Evolutionary conservation across 2,113 vertebrate species (phyloP).

Genomic region (Girardinichthys multiradiatus): DNA sequence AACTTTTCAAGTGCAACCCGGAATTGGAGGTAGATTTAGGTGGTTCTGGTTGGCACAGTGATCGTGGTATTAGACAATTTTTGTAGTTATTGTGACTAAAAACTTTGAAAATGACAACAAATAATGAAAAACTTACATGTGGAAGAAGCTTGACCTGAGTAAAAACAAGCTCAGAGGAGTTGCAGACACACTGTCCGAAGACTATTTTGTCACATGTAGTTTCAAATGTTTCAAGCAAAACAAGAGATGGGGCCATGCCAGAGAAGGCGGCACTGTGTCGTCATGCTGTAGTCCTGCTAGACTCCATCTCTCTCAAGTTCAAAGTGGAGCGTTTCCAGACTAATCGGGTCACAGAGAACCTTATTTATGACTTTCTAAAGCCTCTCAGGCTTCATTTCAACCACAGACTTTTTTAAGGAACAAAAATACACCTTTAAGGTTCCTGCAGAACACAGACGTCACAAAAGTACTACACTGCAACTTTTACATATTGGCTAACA

Average conservation of each 20-base stretch:
- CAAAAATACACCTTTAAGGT: too few species aligned
- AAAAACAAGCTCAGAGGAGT: background rate
- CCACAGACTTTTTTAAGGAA: too few species aligned
- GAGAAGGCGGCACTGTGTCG: too few species aligned
- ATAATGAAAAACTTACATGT: background rate
- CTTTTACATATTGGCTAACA: background rate
- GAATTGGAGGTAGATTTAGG: conserved; percentile 44
- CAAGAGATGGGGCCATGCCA: too few species aligned
- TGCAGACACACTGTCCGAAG: background rate
- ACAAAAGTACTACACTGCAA: background rate
- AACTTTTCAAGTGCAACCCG: conserved; percentile 42
- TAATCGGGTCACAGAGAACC: too few species aligned
- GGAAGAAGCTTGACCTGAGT: too few species aligned
- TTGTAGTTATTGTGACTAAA: conserved; percentile 26
- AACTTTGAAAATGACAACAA: background rate
- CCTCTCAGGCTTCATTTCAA: background rate
- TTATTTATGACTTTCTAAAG: too few species aligned
- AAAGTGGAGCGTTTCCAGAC: too few species aligned
- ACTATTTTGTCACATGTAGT: background rate
- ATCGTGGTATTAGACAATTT: background rate
- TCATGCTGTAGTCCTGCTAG: too few species aligned
- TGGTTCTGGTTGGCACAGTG: conserved; percentile 35
- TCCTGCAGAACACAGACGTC: background rate
- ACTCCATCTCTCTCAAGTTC: too few species aligned
- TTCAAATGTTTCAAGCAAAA: too few species aligned